Percentiles rank a stretch among this genome's conserved stretches.
Evolutionary conservation across 2,888 invertebrate genomes (phyloP).

Genomic region (Meganola albula): DNA sequence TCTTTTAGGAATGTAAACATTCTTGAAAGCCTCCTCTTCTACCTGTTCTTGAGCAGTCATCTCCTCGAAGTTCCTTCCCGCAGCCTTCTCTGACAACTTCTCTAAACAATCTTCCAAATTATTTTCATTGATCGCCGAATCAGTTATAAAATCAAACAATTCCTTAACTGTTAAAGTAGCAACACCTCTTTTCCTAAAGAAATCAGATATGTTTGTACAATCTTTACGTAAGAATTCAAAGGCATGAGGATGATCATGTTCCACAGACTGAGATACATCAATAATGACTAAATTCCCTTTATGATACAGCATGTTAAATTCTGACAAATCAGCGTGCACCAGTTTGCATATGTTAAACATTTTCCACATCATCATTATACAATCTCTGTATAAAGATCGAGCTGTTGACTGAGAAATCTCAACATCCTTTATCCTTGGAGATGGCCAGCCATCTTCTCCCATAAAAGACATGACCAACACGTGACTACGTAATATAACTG

Average conservation of each 20-base stretch:
- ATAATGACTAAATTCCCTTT: constrained; percentile 92
- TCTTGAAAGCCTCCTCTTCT: constrained; percentile 95
- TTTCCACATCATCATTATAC: constrained; percentile 92
- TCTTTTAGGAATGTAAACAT: constrained; percentile 94
- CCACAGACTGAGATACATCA: constrained; percentile 98
- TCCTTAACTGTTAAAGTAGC: constrained; percentile 94
- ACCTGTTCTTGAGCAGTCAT: constrained; percentile 85
- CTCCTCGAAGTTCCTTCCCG: constrained; percentile 79
- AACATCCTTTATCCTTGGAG: constrained; percentile 92
- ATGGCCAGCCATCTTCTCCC: constrained; percentile 95
- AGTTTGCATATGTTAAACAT: constrained; percentile 95
- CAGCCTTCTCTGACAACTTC: constrained; percentile 82
- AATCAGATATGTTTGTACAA: constrained; percentile 94
- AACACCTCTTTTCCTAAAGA: constrained; percentile 92
- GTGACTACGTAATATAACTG: constrained; percentile 90
- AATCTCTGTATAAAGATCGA: constrained; percentile 87
- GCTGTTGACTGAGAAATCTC: constrained; percentile 85
- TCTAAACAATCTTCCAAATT: constrained; percentile 91
- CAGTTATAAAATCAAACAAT: constrained; percentile 97
- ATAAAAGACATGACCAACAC: constrained; percentile 97
- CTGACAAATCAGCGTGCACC: constrained; percentile 98
- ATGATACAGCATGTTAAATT: constrained; percentile 94
- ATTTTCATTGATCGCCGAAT: constrained; percentile 87
- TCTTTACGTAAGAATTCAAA: constrained; percentile 96
- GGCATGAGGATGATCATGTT: constrained; percentile 98